Percentiles rank a stretch among this genome's conserved stretches.
These are phyloP conservation scores for Osmerus mordax DNA, from an alignment of 2,113 vertebrate genomes.

Conservation along the genomic window DNA sequence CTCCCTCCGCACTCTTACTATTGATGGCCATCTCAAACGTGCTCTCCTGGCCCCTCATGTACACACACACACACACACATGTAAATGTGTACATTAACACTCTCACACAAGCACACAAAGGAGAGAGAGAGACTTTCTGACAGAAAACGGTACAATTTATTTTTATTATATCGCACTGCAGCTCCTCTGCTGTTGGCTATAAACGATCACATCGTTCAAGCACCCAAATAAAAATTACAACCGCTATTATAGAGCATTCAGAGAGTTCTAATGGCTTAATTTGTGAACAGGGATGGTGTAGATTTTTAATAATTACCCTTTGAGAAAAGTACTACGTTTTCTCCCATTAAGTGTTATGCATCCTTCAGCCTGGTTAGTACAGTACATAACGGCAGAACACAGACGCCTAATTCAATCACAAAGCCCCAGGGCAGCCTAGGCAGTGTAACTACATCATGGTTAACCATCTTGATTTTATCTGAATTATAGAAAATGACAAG, in stretches of 20 bases:
- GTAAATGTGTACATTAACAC: not conserved
- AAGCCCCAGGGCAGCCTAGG: conserved; percentile 55
- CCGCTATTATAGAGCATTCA: not conserved
- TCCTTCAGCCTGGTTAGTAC: conserved; percentile 51
- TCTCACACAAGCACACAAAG: not conserved
- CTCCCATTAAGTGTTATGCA: conserved; percentile 52
- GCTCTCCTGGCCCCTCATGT: not conserved
- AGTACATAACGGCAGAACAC: conserved; percentile 58
- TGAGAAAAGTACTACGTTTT: conserved; percentile 54
- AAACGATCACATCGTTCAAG: not conserved
- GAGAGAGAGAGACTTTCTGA: too few relatives aligned
- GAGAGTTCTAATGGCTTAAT: conserved; percentile 29
- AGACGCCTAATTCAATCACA: conserved; percentile 70
- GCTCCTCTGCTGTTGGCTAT: not conserved
- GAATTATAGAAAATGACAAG: conserved; percentile 97
- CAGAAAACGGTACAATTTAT: not conserved
- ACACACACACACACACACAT: not conserved
- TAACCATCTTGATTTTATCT: conserved; percentile 86
- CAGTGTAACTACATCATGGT: conserved; percentile 82
- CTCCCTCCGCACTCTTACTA: conserved; percentile 50
- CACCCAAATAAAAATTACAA: not conserved
- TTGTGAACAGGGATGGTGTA: conserved; percentile 7
- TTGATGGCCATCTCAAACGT: conserved; percentile 48
- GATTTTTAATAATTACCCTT: conserved; percentile 23
- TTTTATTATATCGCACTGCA: not conserved